phyloP scores from a whole-genome alignment of 2,797 vertebrate genomes.

The Rallus crepitans region DNA sequence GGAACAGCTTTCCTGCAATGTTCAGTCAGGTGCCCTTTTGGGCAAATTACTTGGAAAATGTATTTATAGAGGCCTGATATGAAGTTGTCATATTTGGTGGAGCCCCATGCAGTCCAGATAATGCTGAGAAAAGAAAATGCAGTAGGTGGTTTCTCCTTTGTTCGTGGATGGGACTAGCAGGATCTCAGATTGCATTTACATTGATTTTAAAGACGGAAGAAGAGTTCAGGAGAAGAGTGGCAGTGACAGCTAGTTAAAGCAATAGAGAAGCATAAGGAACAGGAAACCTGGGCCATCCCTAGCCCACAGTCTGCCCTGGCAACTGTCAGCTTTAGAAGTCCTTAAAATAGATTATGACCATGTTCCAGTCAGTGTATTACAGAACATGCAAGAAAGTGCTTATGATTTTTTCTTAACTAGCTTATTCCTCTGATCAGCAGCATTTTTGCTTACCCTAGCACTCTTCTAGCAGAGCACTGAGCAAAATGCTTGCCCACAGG shows the following conservation, averaged over 20 bases:
- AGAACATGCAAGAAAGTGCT: neutral
- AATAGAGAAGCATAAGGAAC: neutral
- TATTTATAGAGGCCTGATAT: neutral
- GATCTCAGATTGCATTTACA: neutral
- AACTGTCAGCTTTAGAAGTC: neutral
- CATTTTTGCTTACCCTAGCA: neutral
- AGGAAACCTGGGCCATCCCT: neutral
- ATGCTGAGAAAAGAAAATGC: neutral
- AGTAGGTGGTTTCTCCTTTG: neutral
- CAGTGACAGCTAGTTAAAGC: neutral
- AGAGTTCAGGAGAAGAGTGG: neutral
- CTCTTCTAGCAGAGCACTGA: neutral
- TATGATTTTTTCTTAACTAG: neutral
- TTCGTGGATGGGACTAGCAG: neutral
- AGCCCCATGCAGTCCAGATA: neutral
- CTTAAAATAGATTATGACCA: neutral
- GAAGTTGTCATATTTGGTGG: neutral
- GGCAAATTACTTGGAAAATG: neutral
- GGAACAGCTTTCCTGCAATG: neutral
- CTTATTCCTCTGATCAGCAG: neutral
- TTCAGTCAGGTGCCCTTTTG: neutral
- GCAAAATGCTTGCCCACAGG: neutral
- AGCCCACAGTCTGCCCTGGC: neutral
- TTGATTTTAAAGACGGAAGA: neutral
- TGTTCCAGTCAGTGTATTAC: neutral